These are phyloP conservation scores for Lepidurus arcticus DNA, from an alignment of 1,140 invertebrate species.

Conservation along the genomic window DNA sequence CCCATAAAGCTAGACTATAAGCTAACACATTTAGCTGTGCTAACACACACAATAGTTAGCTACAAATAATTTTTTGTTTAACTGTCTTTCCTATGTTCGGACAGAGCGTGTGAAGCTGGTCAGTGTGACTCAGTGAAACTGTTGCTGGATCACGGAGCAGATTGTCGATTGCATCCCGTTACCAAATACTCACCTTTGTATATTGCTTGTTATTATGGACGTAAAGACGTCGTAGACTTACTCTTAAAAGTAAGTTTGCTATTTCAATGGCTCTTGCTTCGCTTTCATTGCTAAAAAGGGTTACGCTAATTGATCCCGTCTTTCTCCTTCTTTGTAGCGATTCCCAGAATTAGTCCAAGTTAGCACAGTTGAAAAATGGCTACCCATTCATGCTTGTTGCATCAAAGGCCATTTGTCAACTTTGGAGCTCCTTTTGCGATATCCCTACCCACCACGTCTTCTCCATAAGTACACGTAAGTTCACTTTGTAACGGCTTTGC, in stretches of 20 bases:
- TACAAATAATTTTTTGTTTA: neutral
- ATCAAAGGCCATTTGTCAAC: constrained; percentile 76
- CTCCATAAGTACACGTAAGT: constrained; percentile 58
- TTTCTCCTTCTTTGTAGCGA: constrained; percentile 46
- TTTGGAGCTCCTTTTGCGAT: constrained; percentile 71
- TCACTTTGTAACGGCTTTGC: constrained; percentile 14
- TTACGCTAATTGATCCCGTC: constrained; percentile 11
- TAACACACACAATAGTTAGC: no score
- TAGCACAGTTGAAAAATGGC: constrained; percentile 82
- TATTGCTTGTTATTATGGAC: constrained; percentile 80
- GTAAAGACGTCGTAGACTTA: constrained; percentile 70
- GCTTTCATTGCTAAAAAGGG: constrained; percentile 21
- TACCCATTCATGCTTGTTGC: constrained; percentile 85
- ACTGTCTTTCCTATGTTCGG: constrained; percentile 36
- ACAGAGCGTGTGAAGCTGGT: constrained; percentile 72
- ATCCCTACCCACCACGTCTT: constrained; percentile 68
- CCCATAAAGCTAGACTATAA: no score
- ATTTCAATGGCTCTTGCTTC: constrained; percentile 23
- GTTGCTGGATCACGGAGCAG: constrained; percentile 72
- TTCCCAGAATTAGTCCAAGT: constrained; percentile 59
- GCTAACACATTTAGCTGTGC: no score
- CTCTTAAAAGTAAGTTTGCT: constrained; percentile 55
- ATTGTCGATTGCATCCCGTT: constrained; percentile 76
- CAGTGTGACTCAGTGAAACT: constrained; percentile 70
- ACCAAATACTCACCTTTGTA: constrained; percentile 90